These are phyloP conservation scores for Danaus chrysippus DNA, from an alignment of 2,888 invertebrate species.

Conservation along the genomic window DNA sequence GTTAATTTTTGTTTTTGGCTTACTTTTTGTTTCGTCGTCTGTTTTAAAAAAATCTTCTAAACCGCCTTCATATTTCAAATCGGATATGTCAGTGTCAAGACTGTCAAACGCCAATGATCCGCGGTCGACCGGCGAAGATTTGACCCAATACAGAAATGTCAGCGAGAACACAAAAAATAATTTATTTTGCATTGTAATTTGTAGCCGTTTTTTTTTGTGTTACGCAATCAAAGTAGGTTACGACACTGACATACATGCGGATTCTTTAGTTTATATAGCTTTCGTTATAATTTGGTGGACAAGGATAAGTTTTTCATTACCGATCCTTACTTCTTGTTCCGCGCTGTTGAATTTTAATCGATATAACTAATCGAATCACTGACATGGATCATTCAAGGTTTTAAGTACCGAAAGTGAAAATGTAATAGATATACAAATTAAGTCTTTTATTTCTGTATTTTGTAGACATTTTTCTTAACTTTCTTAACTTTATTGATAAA, in stretches of 20 bases:
- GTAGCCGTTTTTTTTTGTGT: slow-evolving; percentile 49
- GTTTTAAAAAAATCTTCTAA: slow-evolving; percentile 53
- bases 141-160: slow-evolving; percentile 48
- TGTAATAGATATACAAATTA: too few species aligned
- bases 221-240: slow-evolving; percentile 69
- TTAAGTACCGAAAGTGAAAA: too few species aligned
- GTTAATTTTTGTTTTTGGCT: slow-evolving; percentile 39
- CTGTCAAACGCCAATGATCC: slow-evolving; percentile 54
- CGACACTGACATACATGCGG: slow-evolving; percentile 77
- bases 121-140: slow-evolving; percentile 51
- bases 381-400: slow-evolving; percentile 60
- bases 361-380: slow-evolving; percentile 48
- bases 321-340: slow-evolving; percentile 53
- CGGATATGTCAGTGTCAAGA: slow-evolving; percentile 52
- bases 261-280: slow-evolving; percentile 62
- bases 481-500: too few species aligned
- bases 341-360: slow-evolving; percentile 50
- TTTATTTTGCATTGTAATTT: slow-evolving; percentile 56
- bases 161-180: slow-evolving; percentile 50
- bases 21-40: slow-evolving; percentile 40
- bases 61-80: slow-evolving; percentile 57
- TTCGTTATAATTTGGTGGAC: slow-evolving; percentile 51
- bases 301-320: slow-evolving; percentile 61
- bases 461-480: too few species aligned
- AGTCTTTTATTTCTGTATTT: too few species aligned